These are phyloP conservation scores for Bombylius discolor DNA, from an alignment of 2,888 invertebrate genomes.

Conservation along the genomic window DNA sequence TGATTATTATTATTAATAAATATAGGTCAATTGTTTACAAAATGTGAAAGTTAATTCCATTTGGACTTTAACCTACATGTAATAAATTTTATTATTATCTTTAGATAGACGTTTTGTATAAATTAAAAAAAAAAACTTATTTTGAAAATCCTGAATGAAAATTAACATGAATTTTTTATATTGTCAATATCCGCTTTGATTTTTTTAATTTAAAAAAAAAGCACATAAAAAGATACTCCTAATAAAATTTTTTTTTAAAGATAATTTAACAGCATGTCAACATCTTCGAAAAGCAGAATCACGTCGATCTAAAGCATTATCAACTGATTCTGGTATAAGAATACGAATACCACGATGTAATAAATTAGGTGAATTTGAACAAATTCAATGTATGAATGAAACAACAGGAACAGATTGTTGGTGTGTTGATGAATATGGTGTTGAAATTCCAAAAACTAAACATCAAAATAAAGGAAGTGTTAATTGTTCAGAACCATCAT, in stretches of 20 bases:
- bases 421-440: constrained; percentile 71
- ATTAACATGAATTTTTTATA: too few relatives aligned
- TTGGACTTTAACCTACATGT: too few relatives aligned
- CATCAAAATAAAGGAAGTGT: constrained; percentile 24
- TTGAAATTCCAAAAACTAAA: constrained; percentile 65
- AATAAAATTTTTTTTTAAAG: constrained; percentile 17
- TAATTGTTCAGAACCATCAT: constrained; percentile 39
- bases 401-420: constrained; percentile 58
- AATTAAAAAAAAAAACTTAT: too few relatives aligned
- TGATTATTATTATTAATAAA: too few relatives aligned
- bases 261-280: constrained; percentile 46
- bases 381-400: constrained; percentile 62
- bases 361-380: constrained; percentile 58
- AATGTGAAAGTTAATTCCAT: too few relatives aligned
- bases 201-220: neutral
- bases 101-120: too few relatives aligned
- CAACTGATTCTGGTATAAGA: constrained; percentile 31
- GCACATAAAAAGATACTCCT: neutral
- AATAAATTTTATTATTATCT: too few relatives aligned
- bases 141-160: too few relatives aligned
- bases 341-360: constrained; percentile 59
- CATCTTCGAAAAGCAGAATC: constrained; percentile 49
- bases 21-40: too few relatives aligned
- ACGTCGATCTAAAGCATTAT: constrained; percentile 47
- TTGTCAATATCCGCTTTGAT: neutral